A percentile compares a stretch with the other conserved stretches of the same genome.
phyloP scores from a whole-genome alignment of 2,797 vertebrate species.

The Notoglanidium macrostoma region DNA sequence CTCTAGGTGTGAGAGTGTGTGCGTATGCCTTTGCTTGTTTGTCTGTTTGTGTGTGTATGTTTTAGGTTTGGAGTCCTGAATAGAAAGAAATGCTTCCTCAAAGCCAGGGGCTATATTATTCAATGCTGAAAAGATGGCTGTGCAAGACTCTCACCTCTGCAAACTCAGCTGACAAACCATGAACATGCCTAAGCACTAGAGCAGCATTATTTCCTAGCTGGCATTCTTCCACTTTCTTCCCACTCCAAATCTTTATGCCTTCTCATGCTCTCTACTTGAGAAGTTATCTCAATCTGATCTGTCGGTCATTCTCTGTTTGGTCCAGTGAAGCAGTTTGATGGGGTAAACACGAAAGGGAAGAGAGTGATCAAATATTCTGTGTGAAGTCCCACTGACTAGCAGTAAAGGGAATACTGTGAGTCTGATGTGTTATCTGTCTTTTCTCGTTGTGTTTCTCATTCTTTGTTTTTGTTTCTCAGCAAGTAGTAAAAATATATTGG shows the following conservation, averaged over 20 bases:
- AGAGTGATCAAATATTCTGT: conserved; percentile 54
- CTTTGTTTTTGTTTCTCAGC: neutral
- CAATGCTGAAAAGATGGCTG: neutral
- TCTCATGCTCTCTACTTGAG: neutral
- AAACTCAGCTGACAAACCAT: neutral
- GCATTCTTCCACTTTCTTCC: neutral
- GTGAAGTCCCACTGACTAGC: conserved; percentile 22
- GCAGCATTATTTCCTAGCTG: neutral
- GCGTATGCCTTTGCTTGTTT: neutral
- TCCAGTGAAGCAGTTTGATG: conserved; percentile 62
- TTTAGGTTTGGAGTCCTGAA: conserved; percentile 37
- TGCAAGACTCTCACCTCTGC: neutral
- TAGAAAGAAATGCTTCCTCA: conserved; percentile 21
- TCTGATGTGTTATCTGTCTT: neutral
- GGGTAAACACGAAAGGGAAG: conserved; percentile 42
- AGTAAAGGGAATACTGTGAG: neutral
- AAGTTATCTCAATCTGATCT: neutral
- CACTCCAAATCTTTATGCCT: neutral
- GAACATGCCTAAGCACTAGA: neutral
- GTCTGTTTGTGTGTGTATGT: conserved; percentile 36
- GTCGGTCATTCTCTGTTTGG: conserved; percentile 46
- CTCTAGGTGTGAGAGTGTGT: conserved; percentile 36
- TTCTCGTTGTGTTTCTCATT: neutral
- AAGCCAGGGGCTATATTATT: conserved; percentile 22
- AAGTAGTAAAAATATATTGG: neutral